These are phyloP conservation scores for Troides aeacus DNA, from an alignment of 2,888 invertebrate species.

Conservation along the genomic window DNA sequence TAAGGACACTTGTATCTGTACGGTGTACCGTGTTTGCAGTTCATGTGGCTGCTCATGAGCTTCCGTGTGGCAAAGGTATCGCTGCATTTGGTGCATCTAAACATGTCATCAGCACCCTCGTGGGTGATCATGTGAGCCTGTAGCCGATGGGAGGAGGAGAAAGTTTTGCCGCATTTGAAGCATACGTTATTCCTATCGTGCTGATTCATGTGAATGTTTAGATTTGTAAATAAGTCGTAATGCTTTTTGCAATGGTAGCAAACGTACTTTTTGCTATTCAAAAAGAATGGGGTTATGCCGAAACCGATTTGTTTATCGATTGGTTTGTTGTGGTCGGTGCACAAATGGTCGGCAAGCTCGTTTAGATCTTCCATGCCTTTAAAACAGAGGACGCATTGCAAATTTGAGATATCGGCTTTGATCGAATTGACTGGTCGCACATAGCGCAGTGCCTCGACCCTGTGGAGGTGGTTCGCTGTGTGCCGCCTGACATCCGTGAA, in stretches of 20 bases:
- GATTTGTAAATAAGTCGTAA: slow-evolving; percentile 58
- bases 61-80: slow-evolving; percentile 49
- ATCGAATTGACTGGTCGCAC: slow-evolving; percentile 48
- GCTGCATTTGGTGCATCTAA: slow-evolving; percentile 58
- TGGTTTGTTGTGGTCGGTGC: slow-evolving; percentile 50
- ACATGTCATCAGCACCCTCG: slow-evolving; percentile 39
- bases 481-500: slow-evolving; percentile 56
- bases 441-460: slow-evolving; percentile 50
- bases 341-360: slow-evolving; percentile 54
- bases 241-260: slow-evolving; percentile 56
- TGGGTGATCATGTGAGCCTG: slow-evolving; percentile 58
- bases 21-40: slow-evolving; percentile 48
- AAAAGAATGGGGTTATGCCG: slow-evolving; percentile 59
- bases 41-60: slow-evolving; percentile 52
- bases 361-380: slow-evolving; percentile 46
- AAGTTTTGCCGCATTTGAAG: slow-evolving; percentile 64
- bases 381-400: slow-evolving; percentile 59
- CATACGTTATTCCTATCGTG: slow-evolving; percentile 70
- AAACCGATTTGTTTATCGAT: slow-evolving; percentile 49
- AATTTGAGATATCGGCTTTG: slow-evolving; percentile 61
- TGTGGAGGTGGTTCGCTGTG: slow-evolving; percentile 49
- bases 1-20: slow-evolving; percentile 54
- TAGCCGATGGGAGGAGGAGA: slow-evolving; percentile 53
- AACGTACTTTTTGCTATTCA: slow-evolving; percentile 47
- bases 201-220: slow-evolving; percentile 66